Evolutionary conservation across 2,888 invertebrate genomes (phyloP), one percentile per base, ranked within the genome.

Genomic region (Apantesis nais): DNA sequence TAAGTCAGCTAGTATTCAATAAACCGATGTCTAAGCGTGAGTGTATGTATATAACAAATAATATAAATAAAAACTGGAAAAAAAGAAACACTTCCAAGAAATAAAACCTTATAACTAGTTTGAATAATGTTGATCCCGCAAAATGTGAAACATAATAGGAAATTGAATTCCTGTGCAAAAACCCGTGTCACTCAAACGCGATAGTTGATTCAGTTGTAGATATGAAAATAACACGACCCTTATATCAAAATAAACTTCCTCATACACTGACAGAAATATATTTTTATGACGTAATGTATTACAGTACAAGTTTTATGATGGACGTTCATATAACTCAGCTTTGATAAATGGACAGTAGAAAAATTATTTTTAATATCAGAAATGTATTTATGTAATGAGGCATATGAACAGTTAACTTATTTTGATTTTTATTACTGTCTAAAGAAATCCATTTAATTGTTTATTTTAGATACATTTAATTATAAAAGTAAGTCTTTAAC

Each of bases 181-280:
- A 70, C 81, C 80, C 79, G 71, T 72, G 78, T 80, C 81, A 80
- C 77, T 80, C 79, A 78, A 69, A 39, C 62, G 66, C 41, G 67
- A 68, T 58, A 52, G 34, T 34, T 67, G 81, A 73, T 74, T 58
- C 63, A 65, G 67, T 74, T 29, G 44, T 62, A 72, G 68, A 80
- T 74, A 80, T 77, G 72, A 66, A 75, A 78, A 77, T 73, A 71
- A 67, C 70, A 63, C 55, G 25, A 68, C 63, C 67, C 64, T 62
- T 68, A 77, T 67, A 75, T 62, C 48, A 68, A n/a, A 25, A 68
- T 61, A 62, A 34, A 66, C 61, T 62, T 70, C 55, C 11, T 41
- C 25, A 25, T 22, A 12, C 65, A 29, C 62, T 72, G 72, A 19
- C 48, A 52, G n/a, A 52, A 8, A 52, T 52, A n/a, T n/a, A 9